phyloP scores from a whole-genome alignment of 2,797 vertebrate genomes.

The Geotrypetes seraphini region DNA sequence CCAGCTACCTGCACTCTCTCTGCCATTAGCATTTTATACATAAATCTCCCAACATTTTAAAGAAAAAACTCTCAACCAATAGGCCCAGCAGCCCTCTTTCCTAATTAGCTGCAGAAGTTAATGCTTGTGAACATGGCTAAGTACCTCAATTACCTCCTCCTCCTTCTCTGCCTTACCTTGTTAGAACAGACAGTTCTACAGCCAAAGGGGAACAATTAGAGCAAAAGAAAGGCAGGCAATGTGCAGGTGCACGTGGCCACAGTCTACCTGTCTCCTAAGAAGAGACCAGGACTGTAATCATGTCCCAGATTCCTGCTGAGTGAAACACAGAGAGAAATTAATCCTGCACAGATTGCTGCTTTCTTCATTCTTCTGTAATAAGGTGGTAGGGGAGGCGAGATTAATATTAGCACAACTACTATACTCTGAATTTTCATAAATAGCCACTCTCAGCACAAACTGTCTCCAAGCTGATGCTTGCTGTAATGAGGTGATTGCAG shows the following conservation, averaged over 20 bases:
- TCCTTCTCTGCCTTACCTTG: constrained; percentile 27
- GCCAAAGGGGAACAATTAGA: constrained; percentile 48
- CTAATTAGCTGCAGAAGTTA: constrained; percentile 49
- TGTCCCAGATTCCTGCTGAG: constrained; percentile 16
- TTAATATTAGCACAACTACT: not conserved
- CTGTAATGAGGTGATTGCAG: too few relatives aligned
- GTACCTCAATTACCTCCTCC: constrained; percentile 33
- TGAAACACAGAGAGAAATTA: constrained; percentile 3
- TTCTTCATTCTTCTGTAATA: constrained; percentile 12
- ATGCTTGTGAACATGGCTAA: constrained; percentile 35
- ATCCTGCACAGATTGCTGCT: constrained; percentile 27
- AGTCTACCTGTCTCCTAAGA: not conserved
- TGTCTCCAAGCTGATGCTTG: not conserved
- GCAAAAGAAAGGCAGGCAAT: constrained; percentile 14
- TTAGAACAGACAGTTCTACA: constrained; percentile 33
- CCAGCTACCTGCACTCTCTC: constrained; percentile 22
- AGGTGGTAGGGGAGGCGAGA: not conserved
- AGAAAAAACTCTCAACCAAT: constrained; percentile 23
- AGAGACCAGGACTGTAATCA: constrained; percentile 16
- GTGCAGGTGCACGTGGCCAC: constrained; percentile 13
- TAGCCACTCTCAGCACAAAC: not conserved
- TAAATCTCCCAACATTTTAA: constrained; percentile 55
- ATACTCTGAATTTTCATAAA: constrained; percentile 6
- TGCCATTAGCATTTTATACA: constrained; percentile 36
- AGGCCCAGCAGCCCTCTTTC: constrained; percentile 38